Evolutionary conservation across 1,140 invertebrate genomes (phyloP).

Genomic region (Drosophila auraria): DNA sequence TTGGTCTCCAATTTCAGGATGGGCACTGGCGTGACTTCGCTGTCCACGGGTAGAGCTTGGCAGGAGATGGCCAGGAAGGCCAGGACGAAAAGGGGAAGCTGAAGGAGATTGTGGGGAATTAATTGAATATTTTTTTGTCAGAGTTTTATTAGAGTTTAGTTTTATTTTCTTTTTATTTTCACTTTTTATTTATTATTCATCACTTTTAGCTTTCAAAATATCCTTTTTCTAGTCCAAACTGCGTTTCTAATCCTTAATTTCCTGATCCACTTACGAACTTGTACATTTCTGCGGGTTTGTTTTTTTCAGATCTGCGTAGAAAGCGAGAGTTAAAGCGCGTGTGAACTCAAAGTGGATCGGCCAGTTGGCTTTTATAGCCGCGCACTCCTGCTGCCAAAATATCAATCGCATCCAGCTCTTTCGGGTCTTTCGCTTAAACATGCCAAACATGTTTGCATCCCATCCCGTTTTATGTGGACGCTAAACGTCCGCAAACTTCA

Average conservation of each 20-base stretch:
- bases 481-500: constrained; percentile 55
- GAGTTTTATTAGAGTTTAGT: background rate
- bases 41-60: constrained; percentile 26
- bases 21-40: constrained; percentile 33
- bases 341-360: constrained; percentile 47
- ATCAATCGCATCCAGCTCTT: constrained; percentile 24
- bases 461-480: constrained; percentile 73
- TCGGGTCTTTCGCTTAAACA: constrained; percentile 66
- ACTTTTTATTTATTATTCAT: background rate
- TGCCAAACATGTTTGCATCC: constrained; percentile 84
- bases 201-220: background rate
- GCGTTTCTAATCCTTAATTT: background rate
- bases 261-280: constrained; percentile 73
- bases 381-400: constrained; percentile 13
- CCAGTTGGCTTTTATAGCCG: constrained; percentile 70
- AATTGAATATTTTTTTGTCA: background rate
- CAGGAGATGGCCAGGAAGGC: constrained; percentile 27
- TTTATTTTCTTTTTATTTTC: background rate
- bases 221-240: background rate
- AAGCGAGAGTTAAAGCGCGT: constrained; percentile 72
- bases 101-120: background rate
- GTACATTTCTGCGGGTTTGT: constrained; percentile 46
- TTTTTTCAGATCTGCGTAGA: constrained; percentile 33
- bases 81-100: constrained; percentile 61
- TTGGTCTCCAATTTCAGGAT: constrained; percentile 66